Base-by-base conservation (phyloP, 2,797 vertebrate genomes). In the Lacerta bilineata region DNA sequence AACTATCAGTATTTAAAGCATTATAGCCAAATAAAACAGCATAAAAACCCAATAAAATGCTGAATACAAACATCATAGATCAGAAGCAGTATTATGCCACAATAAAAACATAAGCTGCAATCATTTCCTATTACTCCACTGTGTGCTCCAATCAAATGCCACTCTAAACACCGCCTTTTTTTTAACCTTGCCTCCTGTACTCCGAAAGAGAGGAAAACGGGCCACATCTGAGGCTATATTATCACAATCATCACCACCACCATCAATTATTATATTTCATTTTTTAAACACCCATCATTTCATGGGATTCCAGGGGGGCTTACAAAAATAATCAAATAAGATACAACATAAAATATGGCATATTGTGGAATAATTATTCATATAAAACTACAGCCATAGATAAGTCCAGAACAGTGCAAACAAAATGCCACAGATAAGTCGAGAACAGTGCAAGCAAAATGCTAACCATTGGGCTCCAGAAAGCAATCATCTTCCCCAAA, bases 21-120 rank as follows among this genome's bases (percentile, higher is more conserved):
- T 68, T 77, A 64, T 39, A 43, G 72, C 75, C 75, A 88, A 69
- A 41, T 59, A 84, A 79, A 50, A 36, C 17, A 78, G 33, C 75
- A 66, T 25, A 46, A 43, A 13, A 23, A 17, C 2, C 7, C 25
- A 7, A 33, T 20, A 85, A 86, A 46, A 84, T 23, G 23, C 39
- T 66, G 68, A 71, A 88, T 68, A 23, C 36, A 69, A 55, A 71
- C 27, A 71, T 5, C 55, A 55, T 87, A 59, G 69, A 66, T 29
- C 36, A 76, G 55, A 17, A 85, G 33, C 71, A 84, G 46, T 4
- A 41, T 84, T 27, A 84, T 1, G 41, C 33, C 27, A 33, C 18
- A 10, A 68, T 68, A 69, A 10, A 13, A 74, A 8, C 29, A 66
- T 43, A 39, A 66, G 27, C 29, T 36, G 33, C 36, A 68, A 33